Evolutionary conservation across 2,797 vertebrate genomes (phyloP).

Genomic region (Octomys mimax): DNA sequence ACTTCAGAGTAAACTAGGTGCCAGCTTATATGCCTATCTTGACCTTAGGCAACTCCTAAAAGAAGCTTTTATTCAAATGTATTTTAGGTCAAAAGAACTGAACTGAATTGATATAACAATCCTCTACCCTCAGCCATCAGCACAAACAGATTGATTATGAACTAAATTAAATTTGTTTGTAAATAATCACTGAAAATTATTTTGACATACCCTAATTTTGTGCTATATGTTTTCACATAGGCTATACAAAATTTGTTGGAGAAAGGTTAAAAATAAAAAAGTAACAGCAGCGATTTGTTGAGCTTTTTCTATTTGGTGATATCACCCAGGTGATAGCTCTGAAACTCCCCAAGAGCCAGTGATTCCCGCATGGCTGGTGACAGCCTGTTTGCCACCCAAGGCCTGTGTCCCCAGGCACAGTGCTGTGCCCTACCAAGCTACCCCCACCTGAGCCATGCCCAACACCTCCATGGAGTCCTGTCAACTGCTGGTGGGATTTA

Average conservation of each 20-base stretch:
- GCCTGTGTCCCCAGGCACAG: neutral
- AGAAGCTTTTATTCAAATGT: neutral
- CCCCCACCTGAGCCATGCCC: neutral
- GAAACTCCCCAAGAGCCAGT: neutral
- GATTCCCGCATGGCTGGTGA: fast-evolving
- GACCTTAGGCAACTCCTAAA: neutral
- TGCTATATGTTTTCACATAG: neutral
- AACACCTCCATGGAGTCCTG: neutral
- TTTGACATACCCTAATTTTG: neutral
- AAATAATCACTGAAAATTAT: neutral
- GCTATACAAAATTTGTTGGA: neutral
- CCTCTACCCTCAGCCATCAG: neutral
- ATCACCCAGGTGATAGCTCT: neutral
- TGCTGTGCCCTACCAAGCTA: neutral
- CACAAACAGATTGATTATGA: neutral
- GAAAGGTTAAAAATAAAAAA: slow-evolving; percentile 3
- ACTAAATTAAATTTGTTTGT: neutral
- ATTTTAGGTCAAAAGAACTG: neutral
- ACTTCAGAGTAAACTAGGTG: neutral
- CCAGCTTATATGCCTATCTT: neutral
- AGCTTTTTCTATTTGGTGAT: neutral
- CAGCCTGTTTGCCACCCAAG: neutral
- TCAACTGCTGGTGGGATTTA: neutral
- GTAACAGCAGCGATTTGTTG: neutral
- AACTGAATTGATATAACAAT: neutral